phyloP scores from a whole-genome alignment of 2,888 invertebrate genomes.

The Brachyopa scutellaris region DNA sequence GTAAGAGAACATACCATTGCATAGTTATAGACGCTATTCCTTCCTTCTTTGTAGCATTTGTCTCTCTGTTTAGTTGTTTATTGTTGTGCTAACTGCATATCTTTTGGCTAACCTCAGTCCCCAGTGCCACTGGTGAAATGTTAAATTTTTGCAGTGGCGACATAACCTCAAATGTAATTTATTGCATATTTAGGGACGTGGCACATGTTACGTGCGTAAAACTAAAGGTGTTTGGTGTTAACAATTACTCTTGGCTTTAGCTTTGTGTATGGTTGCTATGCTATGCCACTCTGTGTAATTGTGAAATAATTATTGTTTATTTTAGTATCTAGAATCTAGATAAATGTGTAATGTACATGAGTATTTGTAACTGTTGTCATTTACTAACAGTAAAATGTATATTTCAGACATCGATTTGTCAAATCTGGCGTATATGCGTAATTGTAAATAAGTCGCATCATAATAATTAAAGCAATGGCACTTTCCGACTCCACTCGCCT shows the following conservation, averaged over 20 bases:
- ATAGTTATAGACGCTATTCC: slow-evolving; percentile 24
- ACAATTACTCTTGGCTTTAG: slow-evolving; percentile 46
- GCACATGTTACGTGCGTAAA: slow-evolving; percentile 26
- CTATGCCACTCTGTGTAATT: background rate
- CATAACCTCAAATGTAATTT: slow-evolving; percentile 57
- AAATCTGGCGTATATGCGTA: slow-evolving; percentile 37
- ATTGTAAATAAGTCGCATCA: slow-evolving; percentile 28
- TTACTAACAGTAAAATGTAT: too few relatives aligned
- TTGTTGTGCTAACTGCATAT: slow-evolving; percentile 65
- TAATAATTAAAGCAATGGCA: slow-evolving; percentile 30
- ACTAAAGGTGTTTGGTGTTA: slow-evolving; percentile 35
- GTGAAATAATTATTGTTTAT: slow-evolving; percentile 8
- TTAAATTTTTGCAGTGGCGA: slow-evolving; percentile 51
- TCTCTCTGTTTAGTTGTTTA: slow-evolving; percentile 55
- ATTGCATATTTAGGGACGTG: slow-evolving; percentile 56
- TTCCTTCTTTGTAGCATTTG: slow-evolving; percentile 42
- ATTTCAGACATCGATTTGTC: background rate
- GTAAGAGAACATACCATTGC: slow-evolving; percentile 36
- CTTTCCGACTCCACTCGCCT: slow-evolving; percentile 13
- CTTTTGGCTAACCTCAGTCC: slow-evolving; percentile 64
- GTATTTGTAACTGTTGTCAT: too few relatives aligned
- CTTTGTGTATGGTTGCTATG: background rate
- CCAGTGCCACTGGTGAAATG: slow-evolving; percentile 48
- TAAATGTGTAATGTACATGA: too few relatives aligned
- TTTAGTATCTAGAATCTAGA: background rate